Evolutionary conservation across 2,888 invertebrate species (phyloP).

Genomic region (Polyommatus icarus): DNA sequence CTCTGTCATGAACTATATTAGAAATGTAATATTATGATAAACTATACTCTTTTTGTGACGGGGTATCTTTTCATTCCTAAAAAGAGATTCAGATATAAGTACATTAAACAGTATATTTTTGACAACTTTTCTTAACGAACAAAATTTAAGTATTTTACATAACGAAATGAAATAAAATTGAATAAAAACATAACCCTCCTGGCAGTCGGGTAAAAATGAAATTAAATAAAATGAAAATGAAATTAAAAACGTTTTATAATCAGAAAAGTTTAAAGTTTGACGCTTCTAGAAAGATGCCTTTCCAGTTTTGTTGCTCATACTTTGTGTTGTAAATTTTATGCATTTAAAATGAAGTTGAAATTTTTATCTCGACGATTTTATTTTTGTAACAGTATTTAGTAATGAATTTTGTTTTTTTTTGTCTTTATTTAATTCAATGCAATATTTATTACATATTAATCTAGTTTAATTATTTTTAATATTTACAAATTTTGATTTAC

Average conservation of each 20-base stretch:
- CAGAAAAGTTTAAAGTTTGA: neutral
- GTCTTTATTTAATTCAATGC: slow-evolving; percentile 27
- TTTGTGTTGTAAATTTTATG: slow-evolving; percentile 16
- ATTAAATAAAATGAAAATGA: neutral
- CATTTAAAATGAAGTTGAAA: slow-evolving; percentile 1
- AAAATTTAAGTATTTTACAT: too few relatives aligned
- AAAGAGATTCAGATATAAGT: too few relatives aligned
- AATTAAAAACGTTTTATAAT: neutral
- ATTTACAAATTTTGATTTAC: neutral
- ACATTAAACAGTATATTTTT: too few relatives aligned
- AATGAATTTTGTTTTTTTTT: slow-evolving; percentile 17
- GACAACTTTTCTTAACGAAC: too few relatives aligned
- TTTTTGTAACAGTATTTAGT: slow-evolving; percentile 20
- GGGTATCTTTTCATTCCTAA: too few relatives aligned
- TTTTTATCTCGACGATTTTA: slow-evolving; percentile 4
- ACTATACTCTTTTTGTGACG: too few relatives aligned
- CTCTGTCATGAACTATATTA: too few relatives aligned
- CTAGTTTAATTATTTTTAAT: slow-evolving; percentile 19
- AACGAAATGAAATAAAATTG: too few relatives aligned
- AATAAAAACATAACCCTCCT: too few relatives aligned
- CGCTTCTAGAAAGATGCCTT: neutral
- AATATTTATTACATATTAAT: slow-evolving; percentile 28
- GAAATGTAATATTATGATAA: too few relatives aligned
- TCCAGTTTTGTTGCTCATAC: slow-evolving; percentile 21
- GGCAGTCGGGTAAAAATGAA: too few relatives aligned